Base-by-base conservation (phyloP, 1,140 invertebrate species). In the Doryteuthis pealeii region DNA sequence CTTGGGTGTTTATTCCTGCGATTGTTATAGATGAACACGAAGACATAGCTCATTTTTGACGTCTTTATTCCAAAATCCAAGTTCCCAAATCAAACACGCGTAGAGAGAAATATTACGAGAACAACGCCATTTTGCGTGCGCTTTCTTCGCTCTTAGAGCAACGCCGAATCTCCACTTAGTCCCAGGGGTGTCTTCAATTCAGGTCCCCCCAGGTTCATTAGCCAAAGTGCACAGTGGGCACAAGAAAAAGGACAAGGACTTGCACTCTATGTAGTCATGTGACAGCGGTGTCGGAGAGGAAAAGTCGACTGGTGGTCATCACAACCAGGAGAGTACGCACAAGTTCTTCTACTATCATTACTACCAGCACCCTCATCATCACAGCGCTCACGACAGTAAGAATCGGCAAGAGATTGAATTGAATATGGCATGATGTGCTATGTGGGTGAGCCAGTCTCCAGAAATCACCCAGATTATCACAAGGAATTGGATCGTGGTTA, bases 331-430 rank as follows among this genome's bases (percentile, higher is more conserved):
- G 26, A 62, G 22, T 28, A 73, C 49, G 30, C 33, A 73, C 30
- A 65, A 35, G 74, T 58, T 58, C 74, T n/a, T 45, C 30, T 31
- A 43, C 33, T 84, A 87, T 71, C 84, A 86, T 62, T 83, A 87
- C 74, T 83, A 87, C 73, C 86, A 87, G n/a, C n/a, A n/a, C 70
- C 85, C 86, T 67, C 84, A 87, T 73, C 84, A 86, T 80, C 84
- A 86, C 76, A 65, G 79, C 8, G 66, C 77, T 33, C 74, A 78
- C 45, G 78, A 78, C 40, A 74, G 77, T 62, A 77, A 76, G 74
- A 78, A 70, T 45, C 80, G 79, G 74, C 79, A 77, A 66, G 78
- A 77, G 45, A 70, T 81, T n/a, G 84, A 85, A 62, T 31, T 78
- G 14, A 82, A 58, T 72, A 76, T n/a, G 79, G 74, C 70, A 79